Conservation (phyloP, 2,888 invertebrate species). For the Parelbella ahira region DNA sequence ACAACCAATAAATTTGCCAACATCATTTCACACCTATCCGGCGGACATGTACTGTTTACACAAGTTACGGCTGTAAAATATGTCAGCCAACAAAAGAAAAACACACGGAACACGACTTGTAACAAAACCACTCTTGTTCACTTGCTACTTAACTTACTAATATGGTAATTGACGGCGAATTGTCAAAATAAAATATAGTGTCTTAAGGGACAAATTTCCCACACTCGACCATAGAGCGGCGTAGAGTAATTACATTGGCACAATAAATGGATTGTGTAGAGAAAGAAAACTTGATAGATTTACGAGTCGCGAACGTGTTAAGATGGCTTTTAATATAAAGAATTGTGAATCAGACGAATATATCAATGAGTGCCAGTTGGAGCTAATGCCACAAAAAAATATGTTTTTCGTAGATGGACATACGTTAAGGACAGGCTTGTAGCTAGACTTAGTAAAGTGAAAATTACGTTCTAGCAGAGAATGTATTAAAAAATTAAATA, state of each 20-base stretch:
- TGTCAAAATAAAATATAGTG: slow-evolving; percentile 68
- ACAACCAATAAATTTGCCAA: slow-evolving; percentile 72
- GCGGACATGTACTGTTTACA: slow-evolving; percentile 68
- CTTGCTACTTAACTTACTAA: slow-evolving; percentile 48
- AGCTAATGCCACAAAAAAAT: no score
- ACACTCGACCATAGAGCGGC: slow-evolving; percentile 49
- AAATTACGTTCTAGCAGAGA: no score
- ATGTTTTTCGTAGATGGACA: no score
- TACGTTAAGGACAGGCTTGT: no score
- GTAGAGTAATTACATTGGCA: slow-evolving; percentile 42
- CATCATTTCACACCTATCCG: slow-evolving; percentile 73
- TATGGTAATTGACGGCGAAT: slow-evolving; percentile 67
- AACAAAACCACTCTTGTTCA: slow-evolving; percentile 57
- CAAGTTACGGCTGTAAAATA: slow-evolving; percentile 74
- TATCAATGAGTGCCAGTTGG: no score
- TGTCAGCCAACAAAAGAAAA: slow-evolving; percentile 71
- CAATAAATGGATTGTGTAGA: slow-evolving; percentile 32
- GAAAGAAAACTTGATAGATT: slow-evolving; percentile 57
- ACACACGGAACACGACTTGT: slow-evolving; percentile 61
- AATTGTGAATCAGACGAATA: no score
- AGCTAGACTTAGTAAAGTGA: no score
- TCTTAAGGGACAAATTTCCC: slow-evolving; percentile 60
- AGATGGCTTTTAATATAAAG: no score
- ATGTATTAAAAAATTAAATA: no score
- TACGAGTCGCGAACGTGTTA: slow-evolving; percentile 57